Base-by-base conservation (phyloP, 2,113 vertebrate genomes). In the Ceuthmochares aereus region DNA sequence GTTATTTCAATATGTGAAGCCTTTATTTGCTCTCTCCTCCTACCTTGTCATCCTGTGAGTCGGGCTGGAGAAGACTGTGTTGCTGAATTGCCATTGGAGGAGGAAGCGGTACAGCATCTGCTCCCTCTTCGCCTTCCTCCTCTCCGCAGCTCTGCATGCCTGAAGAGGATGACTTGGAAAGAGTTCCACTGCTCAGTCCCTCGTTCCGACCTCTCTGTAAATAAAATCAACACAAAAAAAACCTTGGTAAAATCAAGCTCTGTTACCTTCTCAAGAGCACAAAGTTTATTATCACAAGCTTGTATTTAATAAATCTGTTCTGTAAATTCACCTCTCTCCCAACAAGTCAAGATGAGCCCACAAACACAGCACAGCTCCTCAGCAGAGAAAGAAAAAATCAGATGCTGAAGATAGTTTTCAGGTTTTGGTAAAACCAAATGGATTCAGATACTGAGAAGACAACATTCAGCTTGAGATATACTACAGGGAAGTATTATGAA, bases 141-240 rank as follows among this genome's bases (percentile, higher is more conserved):
- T 99, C 99, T 6, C 99, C 99, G 2, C 99, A 99, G 98, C 99
- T 99, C 98, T 99, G 99, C 99, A 99, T 99, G 78, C 99, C 99
- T 3, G 99, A 99, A 3, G 99, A 99, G 12, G 99, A 99, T 29
- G 99, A 99, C 91, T 99, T 99, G 60, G 99, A 99, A 49, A 99
- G 98, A 0, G 99, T 99, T 63, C 99, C 99, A 22, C 99, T 99
- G 92, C 99, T 99, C 78, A 99, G 98, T 15, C 99, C 99, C 94
- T 99, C 99, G 1, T 99, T 99, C 59, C 99, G 98, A 89, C 99
- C 99, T 89, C 99, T 98, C 99, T 99, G 98, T 78, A 97, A 97
- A 23, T 30, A 91, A 84, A 49, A 64, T 14, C 36, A 79, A 55
- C 22, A 58, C 17, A 27, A 49, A 49, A 49, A 49, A 49, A 49